phyloP scores from a whole-genome alignment of 2,797 vertebrate genomes.

The Lepilemur septentrionalis region DNA sequence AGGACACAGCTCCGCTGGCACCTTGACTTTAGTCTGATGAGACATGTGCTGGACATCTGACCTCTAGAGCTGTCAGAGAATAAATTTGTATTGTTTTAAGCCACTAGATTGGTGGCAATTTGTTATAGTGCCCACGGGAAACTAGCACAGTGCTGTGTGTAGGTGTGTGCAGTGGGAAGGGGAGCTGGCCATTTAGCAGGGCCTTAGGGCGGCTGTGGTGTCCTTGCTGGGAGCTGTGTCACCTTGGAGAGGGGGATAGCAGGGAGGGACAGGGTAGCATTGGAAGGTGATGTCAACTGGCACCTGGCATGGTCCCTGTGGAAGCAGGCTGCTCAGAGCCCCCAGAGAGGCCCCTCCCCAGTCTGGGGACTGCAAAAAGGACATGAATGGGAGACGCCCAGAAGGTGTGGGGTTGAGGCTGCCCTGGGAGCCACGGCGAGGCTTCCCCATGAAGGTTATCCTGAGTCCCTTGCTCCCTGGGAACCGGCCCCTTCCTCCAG shows the following conservation, averaged over 20 bases:
- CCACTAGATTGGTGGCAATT: rapidly evolving
- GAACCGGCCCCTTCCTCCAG: neutral
- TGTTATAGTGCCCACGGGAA: neutral
- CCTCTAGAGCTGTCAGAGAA: neutral
- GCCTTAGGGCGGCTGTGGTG: too few relatives aligned
- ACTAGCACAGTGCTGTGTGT: too few relatives aligned
- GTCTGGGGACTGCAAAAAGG: neutral
- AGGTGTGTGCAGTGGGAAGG: neutral
- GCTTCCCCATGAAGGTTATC: neutral
- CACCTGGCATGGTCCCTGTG: neutral
- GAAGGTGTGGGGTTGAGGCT: neutral
- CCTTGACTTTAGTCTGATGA: neutral
- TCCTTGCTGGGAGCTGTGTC: neutral
- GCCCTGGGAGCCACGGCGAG: neutral
- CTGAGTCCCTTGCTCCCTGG: too few relatives aligned
- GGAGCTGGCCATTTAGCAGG: neutral
- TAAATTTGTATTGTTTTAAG: neutral
- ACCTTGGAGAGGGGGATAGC: neutral
- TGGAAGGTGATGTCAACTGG: neutral
- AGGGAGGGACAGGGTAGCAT: neutral
- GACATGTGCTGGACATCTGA: neutral
- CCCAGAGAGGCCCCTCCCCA: neutral
- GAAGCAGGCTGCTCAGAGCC: neutral
- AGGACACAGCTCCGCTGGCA: neutral
- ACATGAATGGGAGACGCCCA: neutral